Percentiles rank a stretch among this genome's conserved stretches.
Evolutionary conservation across 2,797 vertebrate genomes (phyloP).

Genomic region (Momotus momota): DNA sequence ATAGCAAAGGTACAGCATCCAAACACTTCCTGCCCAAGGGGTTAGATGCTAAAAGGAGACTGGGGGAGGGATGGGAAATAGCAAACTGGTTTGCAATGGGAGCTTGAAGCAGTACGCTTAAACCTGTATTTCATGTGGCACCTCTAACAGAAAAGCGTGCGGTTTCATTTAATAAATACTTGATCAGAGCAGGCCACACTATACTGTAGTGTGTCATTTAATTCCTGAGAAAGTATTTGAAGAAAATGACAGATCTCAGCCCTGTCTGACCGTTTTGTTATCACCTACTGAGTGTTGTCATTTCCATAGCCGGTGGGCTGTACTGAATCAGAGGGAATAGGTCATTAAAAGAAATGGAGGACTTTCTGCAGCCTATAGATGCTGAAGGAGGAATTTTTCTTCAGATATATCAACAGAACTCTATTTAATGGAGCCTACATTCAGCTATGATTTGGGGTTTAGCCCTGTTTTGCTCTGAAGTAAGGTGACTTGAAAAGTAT

Average conservation of each 20-base stretch:
- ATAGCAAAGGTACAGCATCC: background rate
- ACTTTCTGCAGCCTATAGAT: conserved; percentile 73
- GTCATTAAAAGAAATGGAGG: conserved; percentile 82
- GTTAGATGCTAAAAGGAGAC: conserved; percentile 23
- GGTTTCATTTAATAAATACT: conserved; percentile 80
- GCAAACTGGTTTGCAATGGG: conserved; percentile 66
- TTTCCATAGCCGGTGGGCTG: conserved; percentile 83
- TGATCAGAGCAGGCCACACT: conserved; percentile 74
- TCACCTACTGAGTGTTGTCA: conserved; percentile 82
- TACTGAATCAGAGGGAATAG: conserved; percentile 80
- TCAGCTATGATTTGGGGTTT: conserved; percentile 54
- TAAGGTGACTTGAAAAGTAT: conserved; percentile 62
- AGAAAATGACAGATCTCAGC: conserved; percentile 81
- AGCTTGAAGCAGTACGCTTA: conserved; percentile 62
- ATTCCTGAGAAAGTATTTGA: conserved; percentile 77
- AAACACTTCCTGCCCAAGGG: background rate
- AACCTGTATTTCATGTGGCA: conserved; percentile 63
- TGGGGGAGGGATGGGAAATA: background rate
- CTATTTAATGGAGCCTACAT: conserved; percentile 53
- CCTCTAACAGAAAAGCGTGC: conserved; percentile 8
- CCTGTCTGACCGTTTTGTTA: conserved; percentile 80
- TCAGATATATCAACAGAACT: conserved; percentile 53
- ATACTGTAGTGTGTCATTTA: conserved; percentile 76
- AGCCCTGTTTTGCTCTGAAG: conserved; percentile 59
- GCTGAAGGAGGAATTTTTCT: conserved; percentile 44